A percentile compares a stretch with the other conserved stretches of the same genome.
Conservation (phyloP, 1,140 invertebrate species). For the Nasonia giraulti region DNA sequence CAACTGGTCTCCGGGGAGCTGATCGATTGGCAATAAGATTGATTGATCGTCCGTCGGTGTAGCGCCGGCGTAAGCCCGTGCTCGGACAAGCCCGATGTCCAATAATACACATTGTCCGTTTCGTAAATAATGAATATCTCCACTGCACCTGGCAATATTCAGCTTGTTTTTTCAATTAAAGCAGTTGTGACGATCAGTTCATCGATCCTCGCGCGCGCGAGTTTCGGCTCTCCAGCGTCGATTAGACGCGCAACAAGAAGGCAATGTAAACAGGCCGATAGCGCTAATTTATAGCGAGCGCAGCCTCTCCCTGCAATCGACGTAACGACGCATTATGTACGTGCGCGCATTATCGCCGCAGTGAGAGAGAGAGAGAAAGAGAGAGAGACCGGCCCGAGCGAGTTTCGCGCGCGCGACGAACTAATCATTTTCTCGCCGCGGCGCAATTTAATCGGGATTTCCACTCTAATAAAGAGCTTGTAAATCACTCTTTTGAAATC, state of each 20-base stretch:
- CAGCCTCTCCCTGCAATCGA: background rate
- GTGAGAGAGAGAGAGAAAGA: too few relatives aligned
- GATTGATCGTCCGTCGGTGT: conserved; percentile 37
- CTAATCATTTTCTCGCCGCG: conserved; percentile 37
- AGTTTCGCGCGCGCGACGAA: background rate
- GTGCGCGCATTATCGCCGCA: background rate
- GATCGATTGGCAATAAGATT: conserved; percentile 49
- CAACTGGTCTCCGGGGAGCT: conserved; percentile 8
- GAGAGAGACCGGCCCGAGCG: background rate
- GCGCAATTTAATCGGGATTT: conserved; percentile 23
- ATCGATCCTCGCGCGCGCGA: conserved; percentile 9
- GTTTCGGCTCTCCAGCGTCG: conserved; percentile 53
- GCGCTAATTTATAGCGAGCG: conserved; percentile 66
- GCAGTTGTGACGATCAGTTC: too few relatives aligned
- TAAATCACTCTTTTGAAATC: conserved; percentile 41
- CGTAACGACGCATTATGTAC: conserved; percentile 6
- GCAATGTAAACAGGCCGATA: conserved; percentile 68
- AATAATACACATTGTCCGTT: conserved; percentile 33
- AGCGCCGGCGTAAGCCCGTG: background rate
- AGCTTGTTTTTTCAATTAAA: background rate
- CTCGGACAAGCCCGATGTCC: conserved; percentile 7
- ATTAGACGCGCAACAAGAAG: conserved; percentile 66
- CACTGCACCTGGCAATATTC: background rate
- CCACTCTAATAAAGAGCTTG: conserved; percentile 34
- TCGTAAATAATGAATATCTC: conserved; percentile 40